phyloP scores from a whole-genome alignment of 2,888 invertebrate genomes.

The Rhorus exstirpatorius region DNA sequence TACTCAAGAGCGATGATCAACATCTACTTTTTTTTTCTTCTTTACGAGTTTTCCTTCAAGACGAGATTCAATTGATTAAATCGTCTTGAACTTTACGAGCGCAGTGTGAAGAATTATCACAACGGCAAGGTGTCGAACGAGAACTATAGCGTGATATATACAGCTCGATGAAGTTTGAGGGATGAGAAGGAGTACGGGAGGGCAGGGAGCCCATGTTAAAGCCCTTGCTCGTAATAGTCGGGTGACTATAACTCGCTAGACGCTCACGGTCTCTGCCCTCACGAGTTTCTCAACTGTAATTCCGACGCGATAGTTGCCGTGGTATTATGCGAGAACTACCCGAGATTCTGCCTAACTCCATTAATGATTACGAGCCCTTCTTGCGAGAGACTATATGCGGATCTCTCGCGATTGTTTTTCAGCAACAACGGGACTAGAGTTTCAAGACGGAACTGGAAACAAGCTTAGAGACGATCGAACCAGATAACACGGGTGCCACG shows the following conservation, averaged over 20 bases:
- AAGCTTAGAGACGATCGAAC: slow-evolving; percentile 9
- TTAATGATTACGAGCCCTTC: slow-evolving; percentile 76
- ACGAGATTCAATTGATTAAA: background rate
- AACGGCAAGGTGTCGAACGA: background rate
- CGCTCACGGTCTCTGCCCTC: slow-evolving; percentile 25
- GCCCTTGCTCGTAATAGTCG: slow-evolving; percentile 40
- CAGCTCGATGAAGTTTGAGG: slow-evolving; percentile 33
- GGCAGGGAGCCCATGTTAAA: slow-evolving; percentile 5
- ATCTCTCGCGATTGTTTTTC: slow-evolving; percentile 75
- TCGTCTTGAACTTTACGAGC: background rate
- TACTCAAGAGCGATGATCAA: no score
- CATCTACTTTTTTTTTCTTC: background rate
- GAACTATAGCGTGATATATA: slow-evolving; percentile 6
- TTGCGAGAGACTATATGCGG: slow-evolving; percentile 68
- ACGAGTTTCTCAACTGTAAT: slow-evolving; percentile 80
- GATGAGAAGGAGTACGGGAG: slow-evolving; percentile 11
- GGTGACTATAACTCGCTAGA: slow-evolving; percentile 56
- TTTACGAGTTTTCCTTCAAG: background rate
- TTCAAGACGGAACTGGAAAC: slow-evolving; percentile 19
- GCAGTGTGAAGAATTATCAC: background rate
- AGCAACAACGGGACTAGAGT: slow-evolving; percentile 52
- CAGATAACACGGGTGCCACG: background rate
- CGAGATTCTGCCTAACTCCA: slow-evolving; percentile 75
- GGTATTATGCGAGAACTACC: slow-evolving; percentile 75
- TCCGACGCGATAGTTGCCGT: slow-evolving; percentile 79